Percentiles rank a stretch among this genome's conserved stretches.
These are phyloP conservation scores for Orchesellides sinensis DNA, from an alignment of 2,888 invertebrate genomes.

Conservation along the genomic window DNA sequence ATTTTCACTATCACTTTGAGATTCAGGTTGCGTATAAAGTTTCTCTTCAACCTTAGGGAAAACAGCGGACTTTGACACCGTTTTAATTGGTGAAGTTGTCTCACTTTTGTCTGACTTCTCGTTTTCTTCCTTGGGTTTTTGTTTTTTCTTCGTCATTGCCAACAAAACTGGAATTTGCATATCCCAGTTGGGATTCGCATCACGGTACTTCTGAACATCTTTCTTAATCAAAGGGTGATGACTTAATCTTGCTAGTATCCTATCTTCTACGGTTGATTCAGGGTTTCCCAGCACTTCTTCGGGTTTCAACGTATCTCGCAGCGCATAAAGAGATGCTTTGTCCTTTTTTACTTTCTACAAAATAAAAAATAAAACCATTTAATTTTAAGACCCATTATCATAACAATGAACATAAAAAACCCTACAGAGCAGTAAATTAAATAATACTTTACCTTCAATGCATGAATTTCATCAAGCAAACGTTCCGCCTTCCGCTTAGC, in stretches of 20 bases:
- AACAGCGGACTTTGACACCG: not conserved
- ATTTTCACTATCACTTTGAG: not conserved
- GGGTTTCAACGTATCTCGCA: constrained; percentile 56
- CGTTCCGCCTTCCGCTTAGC: constrained; percentile 68
- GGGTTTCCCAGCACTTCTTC: constrained; percentile 54
- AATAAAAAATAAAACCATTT: not conserved
- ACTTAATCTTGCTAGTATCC: constrained; percentile 65
- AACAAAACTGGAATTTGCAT: constrained; percentile 73
- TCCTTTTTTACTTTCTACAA: constrained; percentile 70
- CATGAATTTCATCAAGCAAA: constrained; percentile 68
- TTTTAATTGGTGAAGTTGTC: not conserved
- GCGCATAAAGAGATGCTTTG: constrained; percentile 61
- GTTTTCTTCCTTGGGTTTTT: constrained; percentile 38
- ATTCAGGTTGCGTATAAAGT: not conserved
- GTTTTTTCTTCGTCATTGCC: constrained; percentile 63
- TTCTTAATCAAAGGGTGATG: constrained; percentile 59
- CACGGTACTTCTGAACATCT: constrained; percentile 67
- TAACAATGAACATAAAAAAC: not conserved
- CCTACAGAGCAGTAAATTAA: not conserved
- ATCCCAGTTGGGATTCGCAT: constrained; percentile 72
- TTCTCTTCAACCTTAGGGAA: not conserved
- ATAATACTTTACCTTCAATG: constrained; percentile 63
- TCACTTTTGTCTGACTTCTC: not conserved
- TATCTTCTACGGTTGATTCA: constrained; percentile 42
- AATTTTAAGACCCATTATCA: not conserved